Evolutionary conservation across 2,113 vertebrate genomes (phyloP), one percentile per base, ranked within the genome.

Genomic region (Chloebia gouldiae): DNA sequence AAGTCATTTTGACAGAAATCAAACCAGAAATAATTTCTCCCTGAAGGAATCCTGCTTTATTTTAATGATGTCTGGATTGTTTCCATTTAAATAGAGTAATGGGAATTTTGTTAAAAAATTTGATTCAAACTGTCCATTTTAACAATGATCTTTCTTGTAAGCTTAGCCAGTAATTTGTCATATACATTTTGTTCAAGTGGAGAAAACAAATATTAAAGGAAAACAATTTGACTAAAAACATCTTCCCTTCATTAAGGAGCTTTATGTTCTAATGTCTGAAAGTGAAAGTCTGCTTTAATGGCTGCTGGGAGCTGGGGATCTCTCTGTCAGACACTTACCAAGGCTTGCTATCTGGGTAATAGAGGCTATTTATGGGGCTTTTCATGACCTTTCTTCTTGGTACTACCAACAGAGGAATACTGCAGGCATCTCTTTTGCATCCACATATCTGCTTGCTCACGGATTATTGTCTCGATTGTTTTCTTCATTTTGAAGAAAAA

Each of bases 1-100:
- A 97, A 98, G 97, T 96, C 96, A 96, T 98, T 97, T 97, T 97
- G 97, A 97, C 97, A 98, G 96, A 98, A 98, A 97, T 97, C 97
- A 97, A 97, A 97, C 73, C 90, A 97, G 96, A 97, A 98, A 96
- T 98, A 97, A 98, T 98, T 97, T 98, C 96, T 98, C 98, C 97
- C 97, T 86, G 95, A 98, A 98, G 97, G 97, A 97, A 97, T 97
- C 97, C 87, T 95, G 88, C 94, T 96, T 98, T 91, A 94, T 96
- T 94, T 97, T 97, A 98, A 97, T 96, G 97, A 97, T n/a, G 96
- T 97, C 97, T 90, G 44, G 88, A 97, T 93, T 96, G 97, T 96
- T 97, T 97, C 94, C 95, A 91, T 96, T 91, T 94, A 97, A 98
- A 97, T 88, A 93, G 92, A 45, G 60, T 93, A 97, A 97, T 89